A percentile compares a stretch with the other conserved stretches of the same genome.
Conservation (phyloP, 1,140 invertebrate species). For the Pinna nobilis region DNA sequence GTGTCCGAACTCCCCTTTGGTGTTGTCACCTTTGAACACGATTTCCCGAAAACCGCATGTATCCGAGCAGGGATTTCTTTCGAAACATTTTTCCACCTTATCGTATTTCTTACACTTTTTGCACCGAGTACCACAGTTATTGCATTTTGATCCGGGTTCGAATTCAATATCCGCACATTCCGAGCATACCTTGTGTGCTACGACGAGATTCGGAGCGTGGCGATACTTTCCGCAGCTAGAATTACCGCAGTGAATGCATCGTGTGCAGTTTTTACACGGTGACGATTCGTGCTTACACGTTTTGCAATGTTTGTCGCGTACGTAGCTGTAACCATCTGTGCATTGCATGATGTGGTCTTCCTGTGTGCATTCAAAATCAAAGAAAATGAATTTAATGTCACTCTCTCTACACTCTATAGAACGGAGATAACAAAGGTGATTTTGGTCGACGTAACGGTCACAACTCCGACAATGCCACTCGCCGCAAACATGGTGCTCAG, state of each 20-base stretch:
- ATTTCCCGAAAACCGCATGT: conserved; percentile 24
- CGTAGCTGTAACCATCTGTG: background rate
- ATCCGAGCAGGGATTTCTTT: conserved; percentile 8
- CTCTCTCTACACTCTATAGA: background rate
- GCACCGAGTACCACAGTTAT: background rate
- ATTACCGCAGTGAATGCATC: conserved; percentile 3
- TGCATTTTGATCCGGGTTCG: background rate
- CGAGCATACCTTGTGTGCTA: conserved; percentile 17
- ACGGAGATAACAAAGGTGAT: conserved; percentile 17
- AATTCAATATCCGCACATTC: background rate
- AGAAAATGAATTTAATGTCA: conserved; percentile 16
- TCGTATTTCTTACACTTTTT: conserved; percentile 4
- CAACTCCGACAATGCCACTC: conserved; percentile 17
- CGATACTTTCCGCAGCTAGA: conserved; percentile 14
- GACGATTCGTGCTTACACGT: background rate
- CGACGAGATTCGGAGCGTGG: conserved; percentile 14
- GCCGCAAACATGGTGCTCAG: conserved; percentile 18
- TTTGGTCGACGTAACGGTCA: background rate
- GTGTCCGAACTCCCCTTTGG: conserved; percentile 4
- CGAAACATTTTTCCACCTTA: background rate
- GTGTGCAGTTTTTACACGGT: background rate
- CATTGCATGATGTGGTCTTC: background rate
- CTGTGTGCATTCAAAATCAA: conserved; percentile 34
- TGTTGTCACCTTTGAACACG: conserved; percentile 8
- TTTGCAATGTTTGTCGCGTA: background rate